Conservation (phyloP, 2,113 vertebrate genomes). For the Austrofundulus limnaeus region DNA sequence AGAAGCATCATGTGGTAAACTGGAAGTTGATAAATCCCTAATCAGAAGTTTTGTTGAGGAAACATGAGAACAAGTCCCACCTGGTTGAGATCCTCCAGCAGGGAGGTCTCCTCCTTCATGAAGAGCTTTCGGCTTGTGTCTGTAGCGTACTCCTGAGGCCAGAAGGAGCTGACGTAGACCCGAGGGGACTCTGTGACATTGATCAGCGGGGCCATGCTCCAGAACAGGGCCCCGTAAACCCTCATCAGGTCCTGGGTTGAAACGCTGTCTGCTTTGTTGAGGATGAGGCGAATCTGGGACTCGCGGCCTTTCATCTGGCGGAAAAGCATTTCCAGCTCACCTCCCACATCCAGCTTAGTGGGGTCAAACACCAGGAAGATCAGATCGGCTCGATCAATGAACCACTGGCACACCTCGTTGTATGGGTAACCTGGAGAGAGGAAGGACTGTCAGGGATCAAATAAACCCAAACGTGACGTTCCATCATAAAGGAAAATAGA, state of each 20-base stretch:
- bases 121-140: constrained; percentile 92
- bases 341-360: constrained; percentile 94
- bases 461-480: too few relatives aligned
- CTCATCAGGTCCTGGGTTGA: constrained; percentile 95
- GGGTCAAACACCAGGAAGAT: constrained; percentile 98
- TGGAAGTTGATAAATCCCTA: too few relatives aligned
- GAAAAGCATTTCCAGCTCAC: constrained; percentile 96
- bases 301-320: constrained; percentile 94
- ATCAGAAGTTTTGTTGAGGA: neutral
- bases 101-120: constrained; percentile 93
- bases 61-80: constrained; percentile 20
- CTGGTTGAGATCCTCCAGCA: constrained; percentile 96
- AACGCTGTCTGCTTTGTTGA: constrained; percentile 97
- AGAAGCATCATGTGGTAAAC: too few relatives aligned
- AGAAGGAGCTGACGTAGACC: constrained; percentile 98
- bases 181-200: constrained; percentile 95
- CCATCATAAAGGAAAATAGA: too few relatives aligned
- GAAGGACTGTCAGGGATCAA: neutral
- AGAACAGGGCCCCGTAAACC: constrained; percentile 96
- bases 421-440: constrained; percentile 89
- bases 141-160: constrained; percentile 88
- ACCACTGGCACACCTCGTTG: constrained; percentile 98
- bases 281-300: constrained; percentile 96
- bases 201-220: constrained; percentile 96
- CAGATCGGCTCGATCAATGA: constrained; percentile 95